Evolutionary conservation across 2,797 vertebrate species (phyloP), one percentile per base, ranked within the genome.

Genomic region (Microctenopoma stevenorrisi): DNA sequence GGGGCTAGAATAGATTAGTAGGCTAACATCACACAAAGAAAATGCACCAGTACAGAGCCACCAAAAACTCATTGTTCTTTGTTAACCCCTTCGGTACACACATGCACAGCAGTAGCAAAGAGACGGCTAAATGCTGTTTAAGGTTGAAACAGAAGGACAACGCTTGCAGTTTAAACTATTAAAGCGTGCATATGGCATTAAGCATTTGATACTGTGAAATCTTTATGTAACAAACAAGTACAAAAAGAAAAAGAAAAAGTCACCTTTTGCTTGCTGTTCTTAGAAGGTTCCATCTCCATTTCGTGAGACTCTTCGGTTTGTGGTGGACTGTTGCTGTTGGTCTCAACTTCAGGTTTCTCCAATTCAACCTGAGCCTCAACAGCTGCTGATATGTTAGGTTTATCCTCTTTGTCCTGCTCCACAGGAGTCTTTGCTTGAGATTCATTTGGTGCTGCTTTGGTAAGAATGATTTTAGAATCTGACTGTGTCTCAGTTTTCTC

Each of bases 201-300:
- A 35, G 22, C 13, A 15, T 3, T 40, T 50, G n/a, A 38, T 35
- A 46, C n/a, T 25, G 42, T 46, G 28, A 13, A 2, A 26, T 35
- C 37, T 22, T 11, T 37, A 28, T 42, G 37, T 18, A 26, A 26
- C 6, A 38, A n/a, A 3, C 4, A 7, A 35, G 48, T 16, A 15
- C 15, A 7, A n/a, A 47, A 22, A 18, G 25, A 0, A 40, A 25
- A n/a, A 25, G n/a, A 15, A 43, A 38, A 9, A 74, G 78, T n/a
- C 15, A 93, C 93, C 92, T 93, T 93, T 66, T 71, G 50, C 60
- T 86, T 87, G 76, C 44, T 84, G 68, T 64, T 94, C 61, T 94
- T 94, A 43, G 87, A 42, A 6, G 22, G 5, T 4, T 83, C 80
- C 1, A 14, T 52, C 68, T 81, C 77, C 1, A 40, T n/a, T 60